phyloP scores from a whole-genome alignment of 2,797 vertebrate genomes.

The Spondyliosoma cantharus region DNA sequence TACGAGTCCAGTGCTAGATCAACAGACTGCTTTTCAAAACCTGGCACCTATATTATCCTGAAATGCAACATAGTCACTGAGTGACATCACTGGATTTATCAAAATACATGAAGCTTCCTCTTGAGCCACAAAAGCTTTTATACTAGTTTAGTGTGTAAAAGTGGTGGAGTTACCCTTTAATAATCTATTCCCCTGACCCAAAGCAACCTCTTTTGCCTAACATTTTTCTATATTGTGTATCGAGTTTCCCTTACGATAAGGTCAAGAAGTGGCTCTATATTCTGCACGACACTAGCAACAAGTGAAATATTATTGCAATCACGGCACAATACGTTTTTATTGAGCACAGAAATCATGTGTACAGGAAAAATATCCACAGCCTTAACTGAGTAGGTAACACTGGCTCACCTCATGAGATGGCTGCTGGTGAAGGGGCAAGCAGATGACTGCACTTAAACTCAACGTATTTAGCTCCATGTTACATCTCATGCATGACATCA shows the following conservation, averaged over 20 bases:
- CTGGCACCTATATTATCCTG: too few relatives aligned
- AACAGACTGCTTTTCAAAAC: too few relatives aligned
- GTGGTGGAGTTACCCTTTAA: too few relatives aligned
- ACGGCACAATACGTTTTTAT: conserved; percentile 76
- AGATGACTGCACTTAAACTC: conserved; percentile 64
- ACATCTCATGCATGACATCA: conserved; percentile 80
- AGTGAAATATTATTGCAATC: conserved; percentile 40
- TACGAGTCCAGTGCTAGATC: too few relatives aligned
- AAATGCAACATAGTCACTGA: too few relatives aligned
- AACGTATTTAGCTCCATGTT: conserved; percentile 64
- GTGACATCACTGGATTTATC: too few relatives aligned
- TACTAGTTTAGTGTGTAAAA: too few relatives aligned
- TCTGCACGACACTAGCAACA: conserved; percentile 14
- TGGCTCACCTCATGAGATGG: conserved; percentile 66
- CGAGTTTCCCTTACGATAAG: not conserved
- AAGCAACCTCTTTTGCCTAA: not conserved
- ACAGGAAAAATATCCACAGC: conserved; percentile 75
- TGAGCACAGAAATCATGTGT: conserved; percentile 77
- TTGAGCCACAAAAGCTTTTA: not conserved
- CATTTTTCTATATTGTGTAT: not conserved
- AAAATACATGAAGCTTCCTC: too few relatives aligned
- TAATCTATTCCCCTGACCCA: not conserved
- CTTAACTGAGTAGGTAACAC: conserved; percentile 58
- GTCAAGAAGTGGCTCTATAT: not conserved
- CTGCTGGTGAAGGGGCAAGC: conserved; percentile 70